A percentile compares a stretch with the other conserved stretches of the same genome.
Evolutionary conservation across 2,888 invertebrate genomes (phyloP).

Genomic region (Trileptium ribeirensis): DNA sequence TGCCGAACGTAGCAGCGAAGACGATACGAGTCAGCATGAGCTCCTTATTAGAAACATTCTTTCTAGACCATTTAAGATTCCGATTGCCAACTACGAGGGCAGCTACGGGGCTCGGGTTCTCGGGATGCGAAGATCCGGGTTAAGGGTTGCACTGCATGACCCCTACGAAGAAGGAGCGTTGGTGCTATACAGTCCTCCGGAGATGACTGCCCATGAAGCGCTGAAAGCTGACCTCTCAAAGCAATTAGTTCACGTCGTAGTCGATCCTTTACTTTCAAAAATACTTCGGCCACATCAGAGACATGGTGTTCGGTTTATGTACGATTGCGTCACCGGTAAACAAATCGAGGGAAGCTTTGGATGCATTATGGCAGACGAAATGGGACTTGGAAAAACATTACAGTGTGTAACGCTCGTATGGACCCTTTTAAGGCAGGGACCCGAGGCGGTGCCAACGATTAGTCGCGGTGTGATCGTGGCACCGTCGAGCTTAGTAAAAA

Average conservation of each 20-base stretch:
- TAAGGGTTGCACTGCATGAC: conserved; percentile 72
- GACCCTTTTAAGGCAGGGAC: conserved; percentile 86
- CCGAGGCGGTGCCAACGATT: conserved; percentile 79
- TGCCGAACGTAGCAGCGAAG: too few species aligned
- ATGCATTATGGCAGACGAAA: conserved; percentile 99
- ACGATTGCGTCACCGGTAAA: conserved; percentile 89
- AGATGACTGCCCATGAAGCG: conserved; percentile 74
- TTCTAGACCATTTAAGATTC: conserved; percentile 77
- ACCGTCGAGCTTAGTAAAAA: conserved; percentile 94
- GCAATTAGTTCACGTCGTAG: conserved; percentile 81
- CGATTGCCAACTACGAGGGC: conserved; percentile 72
- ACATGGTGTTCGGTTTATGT: conserved; percentile 98
- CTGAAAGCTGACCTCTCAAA: conserved; percentile 59
- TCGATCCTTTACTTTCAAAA: conserved; percentile 83
- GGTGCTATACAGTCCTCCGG: conserved; percentile 75
- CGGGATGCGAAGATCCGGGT: conserved; percentile 65
- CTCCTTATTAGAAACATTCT: conserved; percentile 72
- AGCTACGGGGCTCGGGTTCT: conserved; percentile 63
- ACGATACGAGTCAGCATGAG: conserved; percentile 64
- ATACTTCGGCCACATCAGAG: conserved; percentile 92
- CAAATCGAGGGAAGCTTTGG: conserved; percentile 73
- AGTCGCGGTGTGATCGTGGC: conserved; percentile 89
- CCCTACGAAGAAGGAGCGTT: conserved; percentile 84
- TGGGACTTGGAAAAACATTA: conserved; percentile 88
- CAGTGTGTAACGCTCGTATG: conserved; percentile 93